These are phyloP conservation scores for Melanotaenia parkinsoni DNA, from an alignment of 2,797 vertebrate species.

Conservation along the genomic window DNA sequence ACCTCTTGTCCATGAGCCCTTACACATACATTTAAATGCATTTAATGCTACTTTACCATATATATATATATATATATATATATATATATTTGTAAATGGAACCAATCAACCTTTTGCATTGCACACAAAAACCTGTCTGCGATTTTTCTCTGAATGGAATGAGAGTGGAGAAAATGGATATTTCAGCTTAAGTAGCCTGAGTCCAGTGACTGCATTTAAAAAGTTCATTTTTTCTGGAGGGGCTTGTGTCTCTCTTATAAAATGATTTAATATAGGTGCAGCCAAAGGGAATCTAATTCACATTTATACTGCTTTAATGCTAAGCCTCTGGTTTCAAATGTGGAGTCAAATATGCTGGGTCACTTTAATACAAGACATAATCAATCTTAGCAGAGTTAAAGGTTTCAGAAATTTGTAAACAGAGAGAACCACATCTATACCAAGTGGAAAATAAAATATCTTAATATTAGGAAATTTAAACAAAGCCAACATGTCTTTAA, in stretches of 20 bases:
- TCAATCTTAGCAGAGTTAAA: conserved; percentile 1
- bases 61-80: too few relatives aligned
- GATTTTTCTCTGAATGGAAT: too few relatives aligned
- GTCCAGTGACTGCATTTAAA: not conserved
- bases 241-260: not conserved
- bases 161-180: too few relatives aligned
- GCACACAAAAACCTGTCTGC: too few relatives aligned
- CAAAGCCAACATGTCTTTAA: not conserved
- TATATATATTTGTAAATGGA: not conserved
- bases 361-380: not conserved
- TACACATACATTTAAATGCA: not conserved
- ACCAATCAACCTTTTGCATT: not conserved
- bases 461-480: not conserved
- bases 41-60: not conserved
- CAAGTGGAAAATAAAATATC: not conserved
- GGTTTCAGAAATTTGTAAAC: not conserved
- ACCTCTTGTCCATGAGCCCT: not conserved
- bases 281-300: not conserved
- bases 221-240: too few relatives aligned
- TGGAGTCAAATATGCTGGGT: conserved; percentile 1
- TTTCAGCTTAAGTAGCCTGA: not conserved
- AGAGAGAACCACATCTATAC: not conserved
- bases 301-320: not conserved
- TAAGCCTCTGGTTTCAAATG: conserved; percentile 4
- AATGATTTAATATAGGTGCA: not conserved